A percentile compares a stretch with the other conserved stretches of the same genome.
phyloP scores from a whole-genome alignment of 2,113 vertebrate genomes.

The Neofelis nebulosa region DNA sequence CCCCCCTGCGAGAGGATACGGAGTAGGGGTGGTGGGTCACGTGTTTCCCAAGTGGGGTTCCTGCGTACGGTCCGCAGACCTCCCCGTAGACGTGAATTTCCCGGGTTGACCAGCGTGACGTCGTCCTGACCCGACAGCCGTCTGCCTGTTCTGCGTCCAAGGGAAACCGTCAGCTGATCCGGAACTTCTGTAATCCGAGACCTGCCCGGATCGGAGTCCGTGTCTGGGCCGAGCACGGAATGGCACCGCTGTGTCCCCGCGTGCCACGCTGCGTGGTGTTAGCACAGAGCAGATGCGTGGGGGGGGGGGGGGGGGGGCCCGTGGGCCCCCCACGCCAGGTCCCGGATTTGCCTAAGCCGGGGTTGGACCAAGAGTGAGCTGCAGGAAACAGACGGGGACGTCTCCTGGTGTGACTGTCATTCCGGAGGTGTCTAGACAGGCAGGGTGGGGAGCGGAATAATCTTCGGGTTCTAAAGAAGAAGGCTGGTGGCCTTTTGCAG shows the following conservation, averaged over 20 bases:
- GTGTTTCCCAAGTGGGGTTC: fast-evolving
- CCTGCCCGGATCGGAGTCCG: not conserved
- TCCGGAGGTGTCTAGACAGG: not conserved
- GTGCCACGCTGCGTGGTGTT: not conserved
- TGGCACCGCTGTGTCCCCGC: fast-evolving
- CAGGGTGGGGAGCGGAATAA: not conserved
- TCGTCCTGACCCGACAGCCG: fast-evolving
- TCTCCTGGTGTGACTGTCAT: not conserved
- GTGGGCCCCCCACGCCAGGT: not conserved
- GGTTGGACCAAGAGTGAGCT: not conserved
- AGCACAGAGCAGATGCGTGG: too few relatives aligned
- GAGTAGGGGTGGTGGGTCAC: fast-evolving
- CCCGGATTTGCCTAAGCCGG: not conserved
- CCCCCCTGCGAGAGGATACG: not conserved
- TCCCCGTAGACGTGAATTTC: fast-evolving
- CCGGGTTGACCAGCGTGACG: fast-evolving
- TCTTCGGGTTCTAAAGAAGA: not conserved
- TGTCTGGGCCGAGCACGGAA: not conserved
- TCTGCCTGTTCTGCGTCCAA: not conserved
- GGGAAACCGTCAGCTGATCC: fast-evolving
- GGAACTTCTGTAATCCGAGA: constrained; percentile 45
- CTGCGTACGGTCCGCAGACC: fast-evolving
- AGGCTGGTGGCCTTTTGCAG: not conserved
- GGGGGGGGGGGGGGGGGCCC: too few relatives aligned
- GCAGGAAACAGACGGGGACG: not conserved